Evolutionary conservation across 2,797 vertebrate species (phyloP).

Genomic region (Cirrhinus mrigala): DNA sequence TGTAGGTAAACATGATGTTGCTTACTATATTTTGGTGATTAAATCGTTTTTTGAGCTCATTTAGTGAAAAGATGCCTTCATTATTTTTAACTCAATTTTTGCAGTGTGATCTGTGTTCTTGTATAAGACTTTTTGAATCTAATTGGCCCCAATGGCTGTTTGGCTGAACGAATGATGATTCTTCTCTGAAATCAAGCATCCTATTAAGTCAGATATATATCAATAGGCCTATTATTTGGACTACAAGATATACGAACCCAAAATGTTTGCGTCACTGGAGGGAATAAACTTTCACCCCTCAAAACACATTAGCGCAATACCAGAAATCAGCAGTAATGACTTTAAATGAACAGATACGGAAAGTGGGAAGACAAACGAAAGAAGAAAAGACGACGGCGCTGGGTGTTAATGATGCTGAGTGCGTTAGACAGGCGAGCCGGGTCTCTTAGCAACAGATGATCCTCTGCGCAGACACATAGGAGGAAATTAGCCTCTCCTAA

Average conservation of each 20-base stretch:
- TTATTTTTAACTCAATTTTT: background rate
- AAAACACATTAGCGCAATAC: background rate
- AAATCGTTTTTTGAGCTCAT: background rate
- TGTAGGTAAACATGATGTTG: background rate
- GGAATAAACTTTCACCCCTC: background rate
- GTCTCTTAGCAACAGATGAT: slow-evolving; percentile 81
- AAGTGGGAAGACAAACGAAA: slow-evolving; percentile 44
- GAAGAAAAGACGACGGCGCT: slow-evolving; percentile 21
- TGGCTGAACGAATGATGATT: background rate
- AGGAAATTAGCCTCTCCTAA: slow-evolving; percentile 75
- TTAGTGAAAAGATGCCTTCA: background rate
- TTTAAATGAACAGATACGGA: slow-evolving; percentile 53
- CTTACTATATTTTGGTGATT: background rate
- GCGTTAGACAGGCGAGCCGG: slow-evolving; percentile 77
- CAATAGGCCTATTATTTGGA: background rate
- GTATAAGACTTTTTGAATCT: background rate
- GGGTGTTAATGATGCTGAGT: slow-evolving; percentile 76
- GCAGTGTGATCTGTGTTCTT: background rate
- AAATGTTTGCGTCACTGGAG: background rate
- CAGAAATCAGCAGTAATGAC: slow-evolving; percentile 37
- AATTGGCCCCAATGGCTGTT: background rate
- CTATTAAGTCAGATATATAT: slow-evolving; percentile 12
- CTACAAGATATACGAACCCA: background rate
- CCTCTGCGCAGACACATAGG: slow-evolving; percentile 73
- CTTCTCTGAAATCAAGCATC: background rate